Evolutionary conservation across 2,888 invertebrate species (phyloP).

Genomic region (Onchidella celtica): DNA sequence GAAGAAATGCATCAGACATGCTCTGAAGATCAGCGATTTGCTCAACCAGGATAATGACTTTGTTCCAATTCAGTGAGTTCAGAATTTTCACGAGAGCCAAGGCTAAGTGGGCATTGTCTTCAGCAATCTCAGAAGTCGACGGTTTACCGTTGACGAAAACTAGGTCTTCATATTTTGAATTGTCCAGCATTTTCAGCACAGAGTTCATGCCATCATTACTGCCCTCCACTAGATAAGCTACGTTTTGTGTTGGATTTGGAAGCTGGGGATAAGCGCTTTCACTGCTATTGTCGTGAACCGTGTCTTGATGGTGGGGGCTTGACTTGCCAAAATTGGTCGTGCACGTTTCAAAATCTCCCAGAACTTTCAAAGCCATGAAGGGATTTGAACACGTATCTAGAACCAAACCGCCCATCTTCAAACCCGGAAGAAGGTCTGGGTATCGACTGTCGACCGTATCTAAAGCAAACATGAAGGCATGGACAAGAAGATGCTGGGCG

Average conservation of each 20-base stretch:
- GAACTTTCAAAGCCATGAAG: conserved; percentile 53
- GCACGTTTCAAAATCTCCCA: conserved; percentile 68
- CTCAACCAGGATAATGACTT: conserved; percentile 1
- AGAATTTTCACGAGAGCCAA: not conserved
- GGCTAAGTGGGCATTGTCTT: not conserved
- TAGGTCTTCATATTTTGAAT: not conserved
- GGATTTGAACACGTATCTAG: conserved; percentile 66
- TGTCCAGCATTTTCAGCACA: not conserved
- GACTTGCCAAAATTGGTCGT: conserved; percentile 45
- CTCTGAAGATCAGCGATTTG: not conserved
- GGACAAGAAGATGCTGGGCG: conserved; percentile 56
- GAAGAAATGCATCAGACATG: not conserved
- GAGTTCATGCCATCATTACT: not conserved
- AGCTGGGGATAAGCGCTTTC: not conserved
- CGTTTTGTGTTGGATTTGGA: conserved; percentile 19
- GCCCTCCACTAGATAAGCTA: conserved; percentile 12
- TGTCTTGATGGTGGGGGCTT: not conserved
- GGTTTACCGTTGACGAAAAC: not conserved
- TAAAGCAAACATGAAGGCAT: conserved; percentile 68
- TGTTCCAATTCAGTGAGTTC: not conserved
- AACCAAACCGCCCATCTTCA: conserved; percentile 61
- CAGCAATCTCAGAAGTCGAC: not conserved
- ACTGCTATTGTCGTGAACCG: not conserved
- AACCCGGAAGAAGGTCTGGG: conserved; percentile 57
- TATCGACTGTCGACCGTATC: conserved; percentile 59